Conservation (phyloP, 2,113 vertebrate species). For the Crotalus horridus region DNA sequence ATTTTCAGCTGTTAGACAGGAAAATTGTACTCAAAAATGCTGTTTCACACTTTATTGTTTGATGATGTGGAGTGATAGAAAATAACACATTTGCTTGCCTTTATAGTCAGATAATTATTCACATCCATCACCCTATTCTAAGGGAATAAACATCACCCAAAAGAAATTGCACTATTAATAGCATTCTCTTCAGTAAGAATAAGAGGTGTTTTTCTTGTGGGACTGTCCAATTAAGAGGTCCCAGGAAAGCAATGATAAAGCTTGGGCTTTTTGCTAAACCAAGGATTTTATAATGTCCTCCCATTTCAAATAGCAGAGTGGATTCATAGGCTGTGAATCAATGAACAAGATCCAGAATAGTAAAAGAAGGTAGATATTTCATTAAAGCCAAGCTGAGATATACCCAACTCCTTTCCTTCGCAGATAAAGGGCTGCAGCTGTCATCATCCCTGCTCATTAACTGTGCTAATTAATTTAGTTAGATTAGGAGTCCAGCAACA, state of each 20-base stretch:
- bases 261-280: not conserved
- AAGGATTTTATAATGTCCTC: not conserved
- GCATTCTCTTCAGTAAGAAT: constrained; percentile 46
- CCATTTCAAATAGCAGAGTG: not conserved
- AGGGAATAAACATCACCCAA: constrained; percentile 76
- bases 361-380: not conserved
- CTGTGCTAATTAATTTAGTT: not conserved
- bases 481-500: not conserved
- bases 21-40: constrained; percentile 80
- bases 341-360: not conserved
- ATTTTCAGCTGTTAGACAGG: constrained; percentile 79
- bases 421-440: not conserved
- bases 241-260: not conserved
- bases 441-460: not conserved
- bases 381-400: not conserved
- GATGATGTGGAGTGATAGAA: constrained; percentile 80
- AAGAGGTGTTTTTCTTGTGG: constrained; percentile 31
- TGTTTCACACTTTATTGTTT: constrained; percentile 83
- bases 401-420: not conserved
- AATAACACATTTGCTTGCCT: constrained; percentile 77
- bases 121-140: constrained; percentile 76
- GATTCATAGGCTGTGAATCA: not conserved
- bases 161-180: constrained; percentile 76
- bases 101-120: constrained; percentile 80
- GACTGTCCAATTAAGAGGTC: constrained; percentile 17